phyloP scores from a whole-genome alignment of 2,113 vertebrate species.

The Anarrhichthys ocellatus region DNA sequence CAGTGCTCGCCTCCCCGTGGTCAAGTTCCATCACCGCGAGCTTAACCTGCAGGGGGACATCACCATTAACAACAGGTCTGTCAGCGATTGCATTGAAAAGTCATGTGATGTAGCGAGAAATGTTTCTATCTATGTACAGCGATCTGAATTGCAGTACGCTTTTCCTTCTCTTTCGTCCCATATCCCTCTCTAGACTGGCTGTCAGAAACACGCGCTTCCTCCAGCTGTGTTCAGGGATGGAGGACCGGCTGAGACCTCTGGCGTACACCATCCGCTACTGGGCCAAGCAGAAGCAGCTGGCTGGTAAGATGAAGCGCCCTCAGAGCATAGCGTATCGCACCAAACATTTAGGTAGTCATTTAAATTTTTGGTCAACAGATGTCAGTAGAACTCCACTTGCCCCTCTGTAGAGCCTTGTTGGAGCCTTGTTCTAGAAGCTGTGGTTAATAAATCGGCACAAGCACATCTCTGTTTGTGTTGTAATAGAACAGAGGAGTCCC shows the following conservation, averaged over 20 bases:
- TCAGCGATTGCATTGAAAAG: too few species aligned
- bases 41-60: slow-evolving; percentile 90
- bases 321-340: too few species aligned
- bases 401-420: not conserved
- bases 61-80: slow-evolving; percentile 91
- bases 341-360: not conserved
- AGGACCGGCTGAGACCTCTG: slow-evolving; percentile 87
- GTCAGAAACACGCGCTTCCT: slow-evolving; percentile 92
- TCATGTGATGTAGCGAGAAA: not conserved
- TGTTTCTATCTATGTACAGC: not conserved
- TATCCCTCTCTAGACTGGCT: slow-evolving; percentile 82
- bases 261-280: slow-evolving; percentile 89
- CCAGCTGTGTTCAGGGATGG: slow-evolving; percentile 87
- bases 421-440: not conserved
- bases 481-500: not conserved
- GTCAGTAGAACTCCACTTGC: slow-evolving; percentile 57
- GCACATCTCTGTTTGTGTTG: not conserved
- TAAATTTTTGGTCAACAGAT: slow-evolving; percentile 51
- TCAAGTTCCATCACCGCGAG: slow-evolving; percentile 91
- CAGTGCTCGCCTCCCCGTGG: slow-evolving; percentile 89
- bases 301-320: slow-evolving; percentile 81
- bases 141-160: not conserved
- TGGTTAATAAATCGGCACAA: not conserved
- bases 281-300: slow-evolving; percentile 89
- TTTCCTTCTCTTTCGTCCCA: not conserved